These are phyloP conservation scores for Neotoma lepida DNA, from an alignment of 2,113 vertebrate species.

Conservation along the genomic window DNA sequence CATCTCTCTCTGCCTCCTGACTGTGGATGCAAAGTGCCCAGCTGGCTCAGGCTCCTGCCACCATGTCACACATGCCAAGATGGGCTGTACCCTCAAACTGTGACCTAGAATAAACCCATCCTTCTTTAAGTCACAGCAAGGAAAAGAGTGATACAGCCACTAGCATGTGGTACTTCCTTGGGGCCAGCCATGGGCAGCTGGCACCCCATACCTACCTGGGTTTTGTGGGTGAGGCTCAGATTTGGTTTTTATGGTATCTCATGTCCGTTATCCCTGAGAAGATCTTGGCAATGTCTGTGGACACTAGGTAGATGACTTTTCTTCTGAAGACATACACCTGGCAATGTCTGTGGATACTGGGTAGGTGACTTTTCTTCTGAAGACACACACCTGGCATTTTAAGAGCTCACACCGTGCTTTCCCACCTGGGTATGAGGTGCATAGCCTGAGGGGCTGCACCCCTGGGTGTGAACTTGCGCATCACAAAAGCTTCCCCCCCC, in stretches of 20 bases:
- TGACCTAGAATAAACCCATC: background rate
- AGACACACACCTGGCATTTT: background rate
- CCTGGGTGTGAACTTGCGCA: background rate
- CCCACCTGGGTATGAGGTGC: rapidly evolving
- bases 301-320: background rate
- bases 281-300: background rate
- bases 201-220: background rate
- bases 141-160: background rate
- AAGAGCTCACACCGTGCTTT: background rate
- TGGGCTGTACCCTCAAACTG: background rate
- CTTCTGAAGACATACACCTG: background rate
- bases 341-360: rapidly evolving
- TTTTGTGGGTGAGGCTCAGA: background rate
- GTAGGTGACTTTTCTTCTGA: background rate
- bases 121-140: background rate
- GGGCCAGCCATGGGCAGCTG: rapidly evolving
- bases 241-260: background rate
- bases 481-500: background rate
- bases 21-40: background rate
- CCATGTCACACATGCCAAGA: background rate
- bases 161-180: rapidly evolving
- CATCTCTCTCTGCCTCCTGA: background rate
- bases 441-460: rapidly evolving
- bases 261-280: background rate
- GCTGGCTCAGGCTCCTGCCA: background rate